Evolutionary conservation across 2,113 vertebrate genomes (phyloP).

Genomic region (Larimichthys polyactis): DNA sequence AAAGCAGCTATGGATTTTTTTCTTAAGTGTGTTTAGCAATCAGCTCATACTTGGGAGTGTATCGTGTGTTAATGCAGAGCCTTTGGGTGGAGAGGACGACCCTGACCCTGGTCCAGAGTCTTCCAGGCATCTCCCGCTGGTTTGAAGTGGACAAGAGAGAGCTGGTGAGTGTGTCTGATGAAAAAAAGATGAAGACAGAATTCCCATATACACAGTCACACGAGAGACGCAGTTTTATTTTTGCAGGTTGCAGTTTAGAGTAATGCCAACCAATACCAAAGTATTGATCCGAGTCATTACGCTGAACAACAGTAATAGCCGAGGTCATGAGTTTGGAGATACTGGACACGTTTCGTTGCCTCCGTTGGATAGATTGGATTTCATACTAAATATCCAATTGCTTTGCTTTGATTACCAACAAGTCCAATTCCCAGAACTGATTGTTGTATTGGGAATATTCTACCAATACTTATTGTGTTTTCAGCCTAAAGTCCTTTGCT

Average conservation of each 20-base stretch:
- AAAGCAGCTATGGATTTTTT: conserved; percentile 38
- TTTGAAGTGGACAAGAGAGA: conserved; percentile 99
- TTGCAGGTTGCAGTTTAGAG: conserved; percentile 38
- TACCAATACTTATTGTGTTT: background rate
- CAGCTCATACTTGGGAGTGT: conserved; percentile 5
- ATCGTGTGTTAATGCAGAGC: conserved; percentile 85
- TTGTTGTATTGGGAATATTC: conserved; percentile 14
- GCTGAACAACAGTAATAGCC: conserved; percentile 40
- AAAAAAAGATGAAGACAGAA: conserved; percentile 13
- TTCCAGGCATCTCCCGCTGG: conserved; percentile 99
- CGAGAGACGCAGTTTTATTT: conserved; percentile 29
- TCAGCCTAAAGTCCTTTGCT: background rate
- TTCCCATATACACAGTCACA: conserved; percentile 8
- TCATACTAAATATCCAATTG: conserved; percentile 17
- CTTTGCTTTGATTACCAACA: conserved; percentile 32
- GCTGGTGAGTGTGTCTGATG: conserved; percentile 88
- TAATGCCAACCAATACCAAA: conserved; percentile 4
- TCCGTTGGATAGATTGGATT: background rate
- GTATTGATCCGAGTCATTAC: conserved; percentile 60
- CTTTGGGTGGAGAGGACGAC: conserved; percentile 98
- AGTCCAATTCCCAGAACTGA: background rate
- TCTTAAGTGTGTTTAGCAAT: conserved; percentile 4
- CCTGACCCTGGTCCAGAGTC: conserved; percentile 95
- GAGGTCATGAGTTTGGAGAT: conserved; percentile 35
- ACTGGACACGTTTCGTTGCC: conserved; percentile 38